A percentile compares a stretch with the other conserved stretches of the same genome.
Conservation (phyloP, 2,113 vertebrate species). For the Typhlomys cinereus region DNA sequence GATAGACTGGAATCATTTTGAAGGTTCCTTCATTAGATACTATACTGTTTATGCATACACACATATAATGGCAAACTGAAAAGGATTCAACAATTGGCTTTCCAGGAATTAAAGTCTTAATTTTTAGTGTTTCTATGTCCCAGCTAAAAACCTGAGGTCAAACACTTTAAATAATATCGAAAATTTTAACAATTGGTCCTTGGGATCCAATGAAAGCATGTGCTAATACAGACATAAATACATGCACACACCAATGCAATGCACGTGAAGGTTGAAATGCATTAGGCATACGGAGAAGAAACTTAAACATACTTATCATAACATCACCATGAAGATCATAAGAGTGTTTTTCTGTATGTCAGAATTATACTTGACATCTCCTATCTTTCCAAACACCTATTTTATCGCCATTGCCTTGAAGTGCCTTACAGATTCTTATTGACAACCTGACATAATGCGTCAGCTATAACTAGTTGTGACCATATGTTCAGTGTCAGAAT, state of each 20-base stretch:
- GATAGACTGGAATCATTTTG: background rate
- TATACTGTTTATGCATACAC: background rate
- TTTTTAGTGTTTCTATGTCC: constrained; percentile 1
- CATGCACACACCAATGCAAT: background rate
- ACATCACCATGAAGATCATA: background rate
- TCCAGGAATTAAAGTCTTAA: background rate
- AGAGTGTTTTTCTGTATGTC: constrained; percentile 13
- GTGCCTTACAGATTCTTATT: constrained; percentile 24
- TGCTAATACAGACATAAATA: background rate
- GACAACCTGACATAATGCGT: constrained; percentile 40
- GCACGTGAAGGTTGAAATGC: background rate
- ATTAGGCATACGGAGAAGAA: background rate
- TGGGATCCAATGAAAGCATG: background rate
- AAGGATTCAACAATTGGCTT: background rate
- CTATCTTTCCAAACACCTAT: background rate
- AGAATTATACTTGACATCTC: background rate
- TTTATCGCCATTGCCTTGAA: background rate
- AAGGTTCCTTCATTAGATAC: background rate
- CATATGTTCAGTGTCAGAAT: constrained; percentile 42
- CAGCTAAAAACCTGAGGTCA: background rate
- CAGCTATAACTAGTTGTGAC: constrained; percentile 36
- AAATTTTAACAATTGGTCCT: background rate
- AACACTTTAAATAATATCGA: background rate
- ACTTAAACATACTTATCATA: background rate
- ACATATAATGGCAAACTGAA: background rate